A percentile compares a stretch with the other conserved stretches of the same genome.
Evolutionary conservation across 2,888 invertebrate species (phyloP).

Genomic region (Nudaria mundana): DNA sequence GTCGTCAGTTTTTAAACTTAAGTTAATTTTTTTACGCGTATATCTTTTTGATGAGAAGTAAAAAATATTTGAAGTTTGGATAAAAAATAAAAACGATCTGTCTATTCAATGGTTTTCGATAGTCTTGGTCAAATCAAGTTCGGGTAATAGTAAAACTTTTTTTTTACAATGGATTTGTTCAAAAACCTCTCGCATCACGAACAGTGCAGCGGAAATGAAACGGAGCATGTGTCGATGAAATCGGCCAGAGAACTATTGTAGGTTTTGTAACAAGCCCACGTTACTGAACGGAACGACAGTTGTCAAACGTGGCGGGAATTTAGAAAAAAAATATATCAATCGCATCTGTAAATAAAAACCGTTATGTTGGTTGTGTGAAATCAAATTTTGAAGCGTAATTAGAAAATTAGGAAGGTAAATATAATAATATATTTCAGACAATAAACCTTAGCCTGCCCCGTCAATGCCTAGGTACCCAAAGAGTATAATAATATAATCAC

Average conservation of each 20-base stretch:
- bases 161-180: slow-evolving; percentile 61
- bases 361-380: slow-evolving; percentile 33
- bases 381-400: slow-evolving; percentile 22
- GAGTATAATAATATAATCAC: too few relatives aligned
- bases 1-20: too few relatives aligned
- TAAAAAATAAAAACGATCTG: neutral
- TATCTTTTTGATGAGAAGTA: too few relatives aligned
- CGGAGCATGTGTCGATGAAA: slow-evolving; percentile 65
- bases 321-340: slow-evolving; percentile 47
- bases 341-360: too few relatives aligned
- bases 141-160: slow-evolving; percentile 76
- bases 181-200: slow-evolving; percentile 58
- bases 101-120: slow-evolving; percentile 26
- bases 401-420: too few relatives aligned
- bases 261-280: slow-evolving; percentile 26
- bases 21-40: too few relatives aligned
- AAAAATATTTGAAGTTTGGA: too few relatives aligned
- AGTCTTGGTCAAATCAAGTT: slow-evolving; percentile 71
- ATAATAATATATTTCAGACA: too few relatives aligned
- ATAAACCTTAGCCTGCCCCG: too few relatives aligned
- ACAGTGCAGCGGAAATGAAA: slow-evolving; percentile 73
- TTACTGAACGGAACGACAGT: slow-evolving; percentile 48
- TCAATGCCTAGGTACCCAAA: too few relatives aligned
- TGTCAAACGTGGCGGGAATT: slow-evolving; percentile 57
- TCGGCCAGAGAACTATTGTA: slow-evolving; percentile 58